Percentiles rank a stretch among this genome's conserved stretches.
Evolutionary conservation across 2,113 vertebrate species (phyloP).

Genomic region (Otus sunia): DNA sequence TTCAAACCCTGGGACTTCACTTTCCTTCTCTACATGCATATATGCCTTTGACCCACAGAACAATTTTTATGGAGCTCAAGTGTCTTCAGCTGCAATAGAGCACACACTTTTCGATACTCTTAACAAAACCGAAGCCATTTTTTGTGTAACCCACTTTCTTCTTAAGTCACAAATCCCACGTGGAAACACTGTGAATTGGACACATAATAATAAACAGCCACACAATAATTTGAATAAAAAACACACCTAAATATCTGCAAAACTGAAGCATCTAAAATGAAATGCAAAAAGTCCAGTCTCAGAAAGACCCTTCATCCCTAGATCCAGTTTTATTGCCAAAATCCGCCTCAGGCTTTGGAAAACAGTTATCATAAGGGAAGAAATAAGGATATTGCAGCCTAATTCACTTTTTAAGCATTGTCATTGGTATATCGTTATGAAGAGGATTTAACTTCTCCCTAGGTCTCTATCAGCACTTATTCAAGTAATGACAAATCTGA

Average conservation of each 20-base stretch:
- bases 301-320: not conserved
- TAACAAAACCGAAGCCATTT: not conserved
- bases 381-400: not conserved
- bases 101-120: not conserved
- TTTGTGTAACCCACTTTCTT: not conserved
- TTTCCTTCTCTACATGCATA: not conserved
- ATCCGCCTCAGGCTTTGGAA: not conserved
- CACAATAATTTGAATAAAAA: not conserved
- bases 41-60: not conserved
- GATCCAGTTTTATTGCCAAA: not conserved
- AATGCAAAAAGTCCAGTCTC: not conserved
- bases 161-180: not conserved
- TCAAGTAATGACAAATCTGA: slow-evolving; percentile 24
- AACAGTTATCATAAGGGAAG: not conserved
- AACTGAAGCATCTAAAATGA: not conserved
- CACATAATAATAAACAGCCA: not conserved
- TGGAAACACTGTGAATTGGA: not conserved
- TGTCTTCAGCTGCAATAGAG: not conserved
- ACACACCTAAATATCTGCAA: not conserved
- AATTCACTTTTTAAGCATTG: not conserved
- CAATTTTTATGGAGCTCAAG: not conserved
- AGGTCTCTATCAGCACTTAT: not conserved
- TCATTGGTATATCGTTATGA: not conserved
- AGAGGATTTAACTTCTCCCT: not conserved
- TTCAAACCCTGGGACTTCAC: not conserved